Evolutionary conservation across 2,797 vertebrate genomes (phyloP), one percentile per base, ranked within the genome.

Genomic region (Psittacula echo): DNA sequence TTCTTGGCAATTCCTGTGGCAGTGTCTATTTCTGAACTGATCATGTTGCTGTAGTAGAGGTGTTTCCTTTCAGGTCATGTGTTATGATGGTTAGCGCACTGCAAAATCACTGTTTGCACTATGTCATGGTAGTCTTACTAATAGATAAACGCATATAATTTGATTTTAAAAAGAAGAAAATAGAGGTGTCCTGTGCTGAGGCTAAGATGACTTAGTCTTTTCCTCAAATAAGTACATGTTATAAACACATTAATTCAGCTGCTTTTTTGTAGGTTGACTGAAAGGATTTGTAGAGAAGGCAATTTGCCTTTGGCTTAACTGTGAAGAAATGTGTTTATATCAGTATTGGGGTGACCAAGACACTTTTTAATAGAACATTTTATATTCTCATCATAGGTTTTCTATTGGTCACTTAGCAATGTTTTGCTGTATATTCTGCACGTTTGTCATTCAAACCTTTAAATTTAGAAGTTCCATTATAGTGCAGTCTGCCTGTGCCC

Each of bases 361-460:
- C 24, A 58, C 71, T 94, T 95, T 37, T 51, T 94, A 89, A 87
- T 75, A 26, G 58, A 89, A 61, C 78, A 42, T 13, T 92, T 96
- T 96, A 45, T 92, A 75, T 93, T 85, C 74, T 94, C 22, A 67
- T 94, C 54, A 11, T 76, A 83, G 61, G 15, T 86, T 73, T 79
- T 78, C 51, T 94, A 39, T 76, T 92, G 85, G 92, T 85, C 88
- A 92, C 61, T 93, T 95, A 92, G 48, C 51, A 91, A 37, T 45
- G 27, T 94, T 97, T 93, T 93, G 34, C 80, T 93, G 45, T 85
- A 50, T 74, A 90, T 95, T 94, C 79, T 95, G n/a, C 42, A 87
- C 44, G 48, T 96, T 89, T 95, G 60, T 97, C 72, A 90, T 95
- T 94, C 89, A 91, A 29, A 80, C 75, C 51, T 93, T 97, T 96